Evolutionary conservation across 2,888 invertebrate genomes (phyloP), one percentile per base, ranked within the genome.

Genomic region (Archips crataeganus): DNA sequence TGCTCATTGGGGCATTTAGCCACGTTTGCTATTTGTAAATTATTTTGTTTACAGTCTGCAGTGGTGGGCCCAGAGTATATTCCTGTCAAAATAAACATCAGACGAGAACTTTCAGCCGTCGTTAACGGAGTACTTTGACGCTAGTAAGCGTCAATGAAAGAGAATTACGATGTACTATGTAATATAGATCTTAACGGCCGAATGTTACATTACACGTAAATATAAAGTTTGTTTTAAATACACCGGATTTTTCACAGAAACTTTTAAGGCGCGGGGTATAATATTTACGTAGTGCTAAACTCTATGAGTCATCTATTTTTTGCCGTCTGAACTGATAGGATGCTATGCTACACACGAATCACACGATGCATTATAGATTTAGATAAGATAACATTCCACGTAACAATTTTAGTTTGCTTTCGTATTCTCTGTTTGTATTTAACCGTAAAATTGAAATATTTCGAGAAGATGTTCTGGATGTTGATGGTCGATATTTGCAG

Each of bases 1-100:
- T 82, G 80, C 81, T 81, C 79, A 82, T 82, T 83, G 83, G 80
- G 76, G 81, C 79, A 80, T 84, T 85, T 80, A 81, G 60, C 79
- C 77, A 75, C 75, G 74, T 79, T 82, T 81, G 74, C 70, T 65
- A 73, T 73, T 82, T 78, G 80, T 79, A 71, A 81, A 73, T 74
- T 75, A 76, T 49, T 75, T 69, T 64, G 23, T 67, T 59, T 42
- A 47, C 65, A 47, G 57, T 68, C 71, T 57, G 32, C 57, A 5
- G 78, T 77, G 68, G 15, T 15, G 8, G 10, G 4, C 15, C 4
- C 11, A 32, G 11, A 10, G 32, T 32, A 10, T 11, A 32, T 57
- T 57, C 23, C 54, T 23, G 15, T 23, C 11, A 57, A 57, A 32
- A 11, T 15, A 54, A 5, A n/a, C 23, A 10, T 32, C 32, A 57